Evolutionary conservation across 2,797 vertebrate genomes (phyloP).

Genomic region (Perodicticus potto): DNA sequence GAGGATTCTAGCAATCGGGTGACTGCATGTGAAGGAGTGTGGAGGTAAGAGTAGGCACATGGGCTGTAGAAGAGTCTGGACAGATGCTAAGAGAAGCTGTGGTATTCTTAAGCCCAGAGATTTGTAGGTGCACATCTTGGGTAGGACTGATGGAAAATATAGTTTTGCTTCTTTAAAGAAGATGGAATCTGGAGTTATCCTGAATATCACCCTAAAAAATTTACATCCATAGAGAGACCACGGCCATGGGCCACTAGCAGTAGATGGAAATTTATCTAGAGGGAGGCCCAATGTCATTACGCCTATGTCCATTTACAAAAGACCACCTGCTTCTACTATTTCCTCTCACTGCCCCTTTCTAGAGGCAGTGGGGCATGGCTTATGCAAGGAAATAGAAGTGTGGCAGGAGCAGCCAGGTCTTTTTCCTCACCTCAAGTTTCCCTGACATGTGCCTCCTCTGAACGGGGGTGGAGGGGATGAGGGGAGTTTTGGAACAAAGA

Average conservation of each 20-base stretch:
- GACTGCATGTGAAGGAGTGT: neutral
- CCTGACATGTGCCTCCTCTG: neutral
- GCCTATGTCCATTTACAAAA: neutral
- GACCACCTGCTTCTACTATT: neutral
- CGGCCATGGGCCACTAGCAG: neutral
- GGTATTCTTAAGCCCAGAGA: neutral
- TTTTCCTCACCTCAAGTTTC: neutral
- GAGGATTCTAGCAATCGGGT: neutral
- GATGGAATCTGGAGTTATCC: neutral
- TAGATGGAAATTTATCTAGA: neutral
- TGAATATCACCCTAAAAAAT: neutral
- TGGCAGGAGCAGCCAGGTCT: neutral
- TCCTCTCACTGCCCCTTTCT: neutral
- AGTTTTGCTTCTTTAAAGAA: neutral
- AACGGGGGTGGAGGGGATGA: too few relatives aligned
- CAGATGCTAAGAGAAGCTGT: neutral
- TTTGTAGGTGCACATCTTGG: neutral
- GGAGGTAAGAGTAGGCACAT: neutral
- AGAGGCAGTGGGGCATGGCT: neutral
- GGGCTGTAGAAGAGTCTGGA: neutral
- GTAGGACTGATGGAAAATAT: neutral
- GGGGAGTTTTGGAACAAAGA: neutral
- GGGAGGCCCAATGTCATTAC: neutral
- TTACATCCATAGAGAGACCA: neutral
- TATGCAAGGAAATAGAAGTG: neutral